These are phyloP conservation scores for Tylochromis polylepis DNA, from an alignment of 2,113 vertebrate species.

Conservation along the genomic window DNA sequence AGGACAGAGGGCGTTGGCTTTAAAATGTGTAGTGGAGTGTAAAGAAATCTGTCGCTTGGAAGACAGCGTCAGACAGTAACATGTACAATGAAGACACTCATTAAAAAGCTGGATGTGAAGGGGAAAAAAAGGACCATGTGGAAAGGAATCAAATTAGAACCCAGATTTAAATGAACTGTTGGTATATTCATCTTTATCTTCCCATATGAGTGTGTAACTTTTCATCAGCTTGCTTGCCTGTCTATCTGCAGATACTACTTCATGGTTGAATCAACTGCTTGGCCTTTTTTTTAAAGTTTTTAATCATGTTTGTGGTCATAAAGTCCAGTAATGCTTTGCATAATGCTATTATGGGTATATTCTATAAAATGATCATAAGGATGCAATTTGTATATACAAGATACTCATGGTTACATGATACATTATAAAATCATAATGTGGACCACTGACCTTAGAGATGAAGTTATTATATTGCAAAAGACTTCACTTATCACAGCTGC, in stretches of 20 bases:
- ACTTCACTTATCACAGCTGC: not conserved
- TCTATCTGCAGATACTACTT: conserved; percentile 10
- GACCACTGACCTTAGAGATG: conserved; percentile 10
- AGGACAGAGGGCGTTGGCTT: conserved; percentile 56
- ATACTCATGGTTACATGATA: not conserved
- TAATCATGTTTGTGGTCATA: conserved; percentile 34
- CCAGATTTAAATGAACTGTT: conserved; percentile 47
- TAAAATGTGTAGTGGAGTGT: conserved; percentile 57
- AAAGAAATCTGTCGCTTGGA: conserved; percentile 57
- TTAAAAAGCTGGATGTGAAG: conserved; percentile 64
- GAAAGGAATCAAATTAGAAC: conserved; percentile 55
- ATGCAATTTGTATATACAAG: conserved; percentile 35
- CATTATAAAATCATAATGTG: conserved; percentile 16
- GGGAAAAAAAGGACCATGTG: conserved; percentile 40
- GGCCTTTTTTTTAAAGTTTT: conserved; percentile 20
- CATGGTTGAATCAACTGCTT: conserved; percentile 13
- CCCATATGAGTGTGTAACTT: not conserved
- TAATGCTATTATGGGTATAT: conserved; percentile 22
- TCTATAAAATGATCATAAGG: conserved; percentile 8
- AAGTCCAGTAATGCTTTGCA: conserved; percentile 39
- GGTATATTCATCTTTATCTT: conserved; percentile 20
- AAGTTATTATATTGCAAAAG: conserved; percentile 18
- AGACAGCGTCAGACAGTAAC: conserved; percentile 54
- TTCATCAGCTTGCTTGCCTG: conserved; percentile 6
- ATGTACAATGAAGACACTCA: conserved; percentile 58